Percentiles rank a stretch among this genome's conserved stretches.
phyloP scores from a whole-genome alignment of 2,888 invertebrate species.

The Drosophila ustulata region DNA sequence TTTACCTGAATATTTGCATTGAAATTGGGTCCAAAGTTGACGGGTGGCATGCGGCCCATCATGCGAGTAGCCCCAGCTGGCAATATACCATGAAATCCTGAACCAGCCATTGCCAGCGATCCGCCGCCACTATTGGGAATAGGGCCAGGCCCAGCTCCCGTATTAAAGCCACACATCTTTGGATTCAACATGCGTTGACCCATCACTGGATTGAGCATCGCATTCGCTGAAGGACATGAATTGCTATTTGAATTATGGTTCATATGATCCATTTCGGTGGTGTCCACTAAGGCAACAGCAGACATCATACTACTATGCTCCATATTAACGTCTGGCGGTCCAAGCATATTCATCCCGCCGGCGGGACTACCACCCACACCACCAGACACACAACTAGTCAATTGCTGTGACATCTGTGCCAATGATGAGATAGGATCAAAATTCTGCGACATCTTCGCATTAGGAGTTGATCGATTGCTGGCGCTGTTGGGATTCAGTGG shows the following conservation, averaged over 20 bases:
- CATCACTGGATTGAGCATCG: slow-evolving; percentile 85
- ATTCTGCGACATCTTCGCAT: slow-evolving; percentile 87
- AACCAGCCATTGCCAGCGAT: slow-evolving; percentile 35
- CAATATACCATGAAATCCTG: slow-evolving; percentile 75
- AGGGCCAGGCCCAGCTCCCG: slow-evolving; percentile 12
- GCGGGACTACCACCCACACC: slow-evolving; percentile 74
- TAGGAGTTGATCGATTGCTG: slow-evolving; percentile 86
- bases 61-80: slow-evolving; percentile 85
- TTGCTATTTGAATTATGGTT: slow-evolving; percentile 64
- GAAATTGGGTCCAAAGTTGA: slow-evolving; percentile 87
- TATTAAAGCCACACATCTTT: slow-evolving; percentile 86
- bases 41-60: slow-evolving; percentile 88
- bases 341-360: slow-evolving; percentile 67
- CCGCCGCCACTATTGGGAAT: slow-evolving; percentile 50
- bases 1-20: slow-evolving; percentile 95
- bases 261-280: slow-evolving; percentile 78
- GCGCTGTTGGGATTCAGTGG: slow-evolving; percentile 88
- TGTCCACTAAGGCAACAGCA: slow-evolving; percentile 79
- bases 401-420: slow-evolving; percentile 97
- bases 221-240: slow-evolving; percentile 70
- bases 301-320: slow-evolving; percentile 76
- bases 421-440: slow-evolving; percentile 97
- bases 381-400: slow-evolving; percentile 90
- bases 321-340: slow-evolving; percentile 75
- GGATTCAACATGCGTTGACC: slow-evolving; percentile 87